Evolutionary conservation across 2,113 vertebrate species (phyloP).

Genomic region (Microcebus jonahi): DNA sequence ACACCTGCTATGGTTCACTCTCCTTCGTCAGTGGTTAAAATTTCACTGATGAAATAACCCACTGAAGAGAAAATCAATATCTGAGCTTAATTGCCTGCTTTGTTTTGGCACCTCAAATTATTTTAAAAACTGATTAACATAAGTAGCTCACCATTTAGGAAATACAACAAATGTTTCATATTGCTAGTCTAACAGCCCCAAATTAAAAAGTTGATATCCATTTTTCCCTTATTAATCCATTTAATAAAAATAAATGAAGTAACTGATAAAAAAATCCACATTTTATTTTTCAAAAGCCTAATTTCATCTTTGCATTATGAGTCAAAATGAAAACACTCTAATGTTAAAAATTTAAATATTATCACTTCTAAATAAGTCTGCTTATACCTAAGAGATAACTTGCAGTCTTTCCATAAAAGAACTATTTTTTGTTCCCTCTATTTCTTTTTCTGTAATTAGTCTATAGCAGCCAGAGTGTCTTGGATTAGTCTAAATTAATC

Average conservation of each 20-base stretch:
- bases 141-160: conserved; percentile 54
- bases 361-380: conserved; percentile 37
- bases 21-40: conserved; percentile 58
- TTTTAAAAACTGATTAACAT: conserved; percentile 64
- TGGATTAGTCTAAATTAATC: conserved; percentile 43
- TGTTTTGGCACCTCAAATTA: conserved; percentile 71
- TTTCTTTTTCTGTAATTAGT: conserved; percentile 61
- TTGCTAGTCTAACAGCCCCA: not conserved
- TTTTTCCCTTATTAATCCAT: conserved; percentile 30
- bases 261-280: not conserved
- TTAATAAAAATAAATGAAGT: conserved; percentile 24
- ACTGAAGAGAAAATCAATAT: conserved; percentile 77
- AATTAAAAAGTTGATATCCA: not conserved
- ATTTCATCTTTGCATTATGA: not conserved
- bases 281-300: conserved; percentile 22
- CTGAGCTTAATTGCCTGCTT: conserved; percentile 38
- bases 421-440: not conserved
- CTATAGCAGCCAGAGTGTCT: not conserved
- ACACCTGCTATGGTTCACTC: conserved; percentile 55
- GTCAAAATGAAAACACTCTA: conserved; percentile 29
- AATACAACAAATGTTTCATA: conserved; percentile 41
- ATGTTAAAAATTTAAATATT: conserved; percentile 41
- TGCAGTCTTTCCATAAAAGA: not conserved
- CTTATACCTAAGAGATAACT: not conserved
- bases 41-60: conserved; percentile 60